Base-by-base conservation (phyloP, 2,797 vertebrate genomes). In the Leuciscus waleckii region DNA sequence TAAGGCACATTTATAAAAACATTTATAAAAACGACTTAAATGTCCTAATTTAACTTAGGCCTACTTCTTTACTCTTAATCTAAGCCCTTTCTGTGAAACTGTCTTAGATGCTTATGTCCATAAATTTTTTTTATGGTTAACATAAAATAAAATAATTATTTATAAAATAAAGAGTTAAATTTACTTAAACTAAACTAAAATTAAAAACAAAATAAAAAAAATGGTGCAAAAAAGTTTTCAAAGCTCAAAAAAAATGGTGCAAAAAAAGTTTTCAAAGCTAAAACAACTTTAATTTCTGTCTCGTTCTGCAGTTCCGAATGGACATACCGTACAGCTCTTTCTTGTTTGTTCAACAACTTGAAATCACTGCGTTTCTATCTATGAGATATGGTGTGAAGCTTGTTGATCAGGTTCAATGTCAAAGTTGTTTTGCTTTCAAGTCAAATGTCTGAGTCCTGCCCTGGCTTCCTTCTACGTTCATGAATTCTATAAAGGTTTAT, bases 401-500 rank as follows among this genome's bases (percentile, higher is more conserved):
- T 54, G 54, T 46, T 79, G 82, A 61, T 71, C 7, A 5, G 11
- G 13, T 74, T 67, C 49, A 26, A 63, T 83, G 87, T 81, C 75
- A 81, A 46, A 78, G 76, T 63, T 46, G 51, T 82, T 87, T 79
- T 85, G 43, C 82, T 37, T 83, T 87, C 76, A 70, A 9, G 13
- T 69, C 26, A 84, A 81, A 87, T 29, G 29, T 49, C 76, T 63
- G 82, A 83, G 76, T 79, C 46, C 82, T 81, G 29, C 68, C 63
- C 13, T 19, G 32, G 81, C 56, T 83, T 61, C 37, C 56, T 85
- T 46, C 73, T 69, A 70, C 11, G 58, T 51, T 81, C 81, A 85
- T 86, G 21, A 86, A 90, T 87, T 85, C 86, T 85, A 41, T 63
- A 87, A 76, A 73, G 29, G 80, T 9, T 37, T 43, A 80, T 67